These are phyloP conservation scores for Andrena bucephala DNA, from an alignment of 2,888 invertebrate genomes.

Conservation along the genomic window DNA sequence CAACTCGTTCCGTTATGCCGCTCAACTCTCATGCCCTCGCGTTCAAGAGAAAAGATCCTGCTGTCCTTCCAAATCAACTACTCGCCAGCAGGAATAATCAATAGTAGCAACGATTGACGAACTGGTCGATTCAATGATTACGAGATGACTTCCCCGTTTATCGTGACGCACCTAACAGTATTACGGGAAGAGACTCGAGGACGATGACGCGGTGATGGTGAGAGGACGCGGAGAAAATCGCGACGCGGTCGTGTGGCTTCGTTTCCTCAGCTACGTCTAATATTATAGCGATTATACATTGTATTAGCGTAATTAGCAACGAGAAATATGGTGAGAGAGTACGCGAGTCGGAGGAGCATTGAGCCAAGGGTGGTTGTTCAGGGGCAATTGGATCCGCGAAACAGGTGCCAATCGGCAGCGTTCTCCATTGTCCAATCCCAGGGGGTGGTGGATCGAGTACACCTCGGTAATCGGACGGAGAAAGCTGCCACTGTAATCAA, in stretches of 20 bases:
- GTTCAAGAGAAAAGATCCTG: neutral
- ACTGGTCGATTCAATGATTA: neutral
- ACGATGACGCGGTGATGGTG: conserved; percentile 34
- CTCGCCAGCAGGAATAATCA: neutral
- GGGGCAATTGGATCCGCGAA: conserved; percentile 9
- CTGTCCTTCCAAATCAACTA: neutral
- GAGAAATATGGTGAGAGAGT: neutral
- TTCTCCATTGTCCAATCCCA: conserved; percentile 7
- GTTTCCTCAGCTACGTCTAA: conserved; percentile 32
- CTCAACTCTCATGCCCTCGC: neutral
- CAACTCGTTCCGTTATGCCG: neutral
- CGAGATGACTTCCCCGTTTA: conserved; percentile 50
- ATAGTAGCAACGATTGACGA: neutral
- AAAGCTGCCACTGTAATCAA: conserved; percentile 4
- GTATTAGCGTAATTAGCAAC: neutral
- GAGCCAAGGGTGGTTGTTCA: neutral
- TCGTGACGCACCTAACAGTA: conserved; percentile 48
- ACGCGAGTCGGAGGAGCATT: neutral
- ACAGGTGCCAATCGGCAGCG: conserved; percentile 55
- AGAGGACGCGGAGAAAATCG: conserved; percentile 65
- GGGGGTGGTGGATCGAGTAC: neutral
- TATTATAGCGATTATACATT: neutral
- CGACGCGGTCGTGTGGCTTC: conserved; percentile 64
- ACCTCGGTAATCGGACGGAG: neutral
- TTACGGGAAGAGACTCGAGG: conserved; percentile 32